phyloP scores from a whole-genome alignment of 2,113 vertebrate genomes.

The Trichechus manatus region DNA sequence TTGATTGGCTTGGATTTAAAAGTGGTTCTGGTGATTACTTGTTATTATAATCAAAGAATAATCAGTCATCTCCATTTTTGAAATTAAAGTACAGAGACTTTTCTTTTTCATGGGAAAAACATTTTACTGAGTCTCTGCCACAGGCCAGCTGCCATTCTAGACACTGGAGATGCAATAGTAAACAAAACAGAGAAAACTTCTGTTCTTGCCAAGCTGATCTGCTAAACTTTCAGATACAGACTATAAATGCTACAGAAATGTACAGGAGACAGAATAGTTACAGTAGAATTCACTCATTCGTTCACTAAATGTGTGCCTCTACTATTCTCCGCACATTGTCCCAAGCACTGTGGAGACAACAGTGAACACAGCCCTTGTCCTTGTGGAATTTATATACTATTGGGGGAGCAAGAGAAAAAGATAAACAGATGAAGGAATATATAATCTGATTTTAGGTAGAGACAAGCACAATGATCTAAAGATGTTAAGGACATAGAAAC shows the following conservation, averaged over 20 bases:
- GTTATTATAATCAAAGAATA: neutral
- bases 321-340: neutral
- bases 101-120: neutral
- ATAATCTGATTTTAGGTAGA: neutral
- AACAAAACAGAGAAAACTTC: neutral
- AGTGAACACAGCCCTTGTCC: neutral
- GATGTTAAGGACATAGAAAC: neutral
- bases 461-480: neutral
- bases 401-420: neutral
- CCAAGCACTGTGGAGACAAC: neutral
- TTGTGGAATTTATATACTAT: neutral
- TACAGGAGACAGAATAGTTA: neutral
- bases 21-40: neutral
- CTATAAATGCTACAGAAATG: neutral
- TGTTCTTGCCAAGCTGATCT: neutral
- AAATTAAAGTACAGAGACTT: neutral
- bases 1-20: neutral
- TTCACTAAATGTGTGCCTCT: neutral
- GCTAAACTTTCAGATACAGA: neutral
- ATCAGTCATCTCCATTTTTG: neutral
- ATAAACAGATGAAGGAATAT: neutral
- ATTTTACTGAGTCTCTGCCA: neutral
- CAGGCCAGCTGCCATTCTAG: neutral
- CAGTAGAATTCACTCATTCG: neutral
- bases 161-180: neutral